phyloP scores from a whole-genome alignment of 1,140 invertebrate genomes.

The Rhopalosiphum padi region DNA sequence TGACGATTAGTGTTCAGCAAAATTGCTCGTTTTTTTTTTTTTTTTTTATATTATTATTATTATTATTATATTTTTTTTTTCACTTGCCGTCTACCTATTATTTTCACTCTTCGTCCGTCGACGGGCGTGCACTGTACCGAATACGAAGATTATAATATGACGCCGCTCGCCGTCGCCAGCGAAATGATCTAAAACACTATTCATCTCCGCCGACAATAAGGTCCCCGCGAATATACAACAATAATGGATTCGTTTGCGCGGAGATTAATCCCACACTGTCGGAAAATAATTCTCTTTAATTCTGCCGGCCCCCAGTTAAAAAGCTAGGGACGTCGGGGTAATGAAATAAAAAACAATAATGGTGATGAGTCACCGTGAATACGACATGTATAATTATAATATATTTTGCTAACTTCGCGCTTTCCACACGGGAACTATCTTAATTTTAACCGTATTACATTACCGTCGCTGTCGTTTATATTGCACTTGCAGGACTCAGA shows the following conservation, averaged over 20 bases:
- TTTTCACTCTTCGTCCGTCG: neutral
- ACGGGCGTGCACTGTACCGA: too few species aligned
- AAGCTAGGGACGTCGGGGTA: neutral
- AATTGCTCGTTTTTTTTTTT: neutral
- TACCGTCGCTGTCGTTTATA: neutral
- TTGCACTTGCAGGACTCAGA: neutral
- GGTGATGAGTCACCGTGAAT: neutral
- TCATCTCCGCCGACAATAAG: too few species aligned
- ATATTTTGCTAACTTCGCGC: neutral
- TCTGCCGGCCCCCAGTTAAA: too few species aligned
- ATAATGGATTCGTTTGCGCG: neutral
- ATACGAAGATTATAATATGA: too few species aligned
- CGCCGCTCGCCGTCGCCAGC: too few species aligned
- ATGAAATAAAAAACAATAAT: neutral
- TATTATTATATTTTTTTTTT: neutral
- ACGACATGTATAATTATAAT: neutral
- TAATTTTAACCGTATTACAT: neutral
- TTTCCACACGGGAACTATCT: neutral
- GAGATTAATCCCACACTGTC: neutral
- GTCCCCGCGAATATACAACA: neutral
- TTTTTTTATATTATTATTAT: neutral
- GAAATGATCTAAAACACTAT: too few species aligned
- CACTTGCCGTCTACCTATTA: neutral
- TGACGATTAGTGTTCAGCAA: neutral
- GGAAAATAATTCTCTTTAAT: neutral